Percentiles rank a stretch among this genome's conserved stretches.
Conservation (phyloP, 2,888 invertebrate species). For the Slavum lentiscoides region DNA sequence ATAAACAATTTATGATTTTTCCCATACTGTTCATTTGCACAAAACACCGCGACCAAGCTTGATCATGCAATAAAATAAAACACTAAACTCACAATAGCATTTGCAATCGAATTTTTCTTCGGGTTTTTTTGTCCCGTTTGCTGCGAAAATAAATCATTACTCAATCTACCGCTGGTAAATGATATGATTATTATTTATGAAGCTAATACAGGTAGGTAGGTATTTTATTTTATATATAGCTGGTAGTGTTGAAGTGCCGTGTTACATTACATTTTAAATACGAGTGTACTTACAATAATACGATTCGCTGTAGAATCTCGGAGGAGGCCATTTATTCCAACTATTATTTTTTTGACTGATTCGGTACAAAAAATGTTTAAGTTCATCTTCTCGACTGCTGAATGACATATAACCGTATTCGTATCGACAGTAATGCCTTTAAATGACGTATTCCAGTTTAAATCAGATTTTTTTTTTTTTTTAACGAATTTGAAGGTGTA, state of each 20-base stretch:
- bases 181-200: slow-evolving; percentile 2
- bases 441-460: slow-evolving; percentile 34
- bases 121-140: slow-evolving; percentile 41
- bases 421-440: slow-evolving; percentile 60
- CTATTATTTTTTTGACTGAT: slow-evolving; percentile 38
- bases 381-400: slow-evolving; percentile 24
- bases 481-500: not conserved
- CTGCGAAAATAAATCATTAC: slow-evolving; percentile 51
- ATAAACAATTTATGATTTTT: slow-evolving; percentile 5
- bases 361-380: slow-evolving; percentile 36
- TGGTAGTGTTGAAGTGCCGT: not conserved
- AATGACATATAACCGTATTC: slow-evolving; percentile 67
- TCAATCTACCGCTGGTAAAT: slow-evolving; percentile 34
- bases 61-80: slow-evolving; percentile 45
- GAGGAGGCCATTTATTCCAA: slow-evolving; percentile 49
- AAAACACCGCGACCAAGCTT: slow-evolving; percentile 36
- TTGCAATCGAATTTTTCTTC: slow-evolving; percentile 50
- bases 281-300: slow-evolving; percentile 66
- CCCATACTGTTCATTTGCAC: slow-evolving; percentile 6
- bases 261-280: not conserved
- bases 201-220: slow-evolving; percentile 4
- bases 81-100: slow-evolving; percentile 50
- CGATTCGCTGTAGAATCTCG: slow-evolving; percentile 64
- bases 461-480: not conserved
- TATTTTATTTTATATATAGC: slow-evolving; percentile 39